Base-by-base conservation (phyloP, 2,888 invertebrate genomes). In the Agriopis leucophaearia region DNA sequence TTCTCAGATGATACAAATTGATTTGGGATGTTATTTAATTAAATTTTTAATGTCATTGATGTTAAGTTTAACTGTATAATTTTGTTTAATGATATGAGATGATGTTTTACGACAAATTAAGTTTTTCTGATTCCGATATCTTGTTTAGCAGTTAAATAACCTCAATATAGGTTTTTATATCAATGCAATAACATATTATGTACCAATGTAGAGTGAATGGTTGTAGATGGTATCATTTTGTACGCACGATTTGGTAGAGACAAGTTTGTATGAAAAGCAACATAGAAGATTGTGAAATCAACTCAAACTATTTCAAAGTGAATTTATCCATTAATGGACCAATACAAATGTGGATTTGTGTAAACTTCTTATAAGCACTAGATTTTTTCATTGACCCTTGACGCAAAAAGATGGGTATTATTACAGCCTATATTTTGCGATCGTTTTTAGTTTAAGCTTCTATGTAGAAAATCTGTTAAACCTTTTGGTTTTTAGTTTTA, bases 21-120 rank as follows among this genome's bases (percentile, higher is more conserved):
- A 90, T 89, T 91, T 83, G 78, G 80, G 76, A 79, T 76, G 75
- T 89, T 84, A 89, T 89, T 88, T 87, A 86, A 88, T 89, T 85
- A 87, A 78, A 78, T 78, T 78, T 78, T 84, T 86, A 86, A 86
- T 87, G 80, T 79, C 69, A 65, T 73, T 68, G 76, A 72, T 70
- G 74, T 72, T 74, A 77, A 77, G 80, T 81, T 81, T 78, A 79
- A 74, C 47, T 73, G 61, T 70, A 64, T 78, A 69, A 79, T 80
- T 78, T 74, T 73, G 63, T 77, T 69, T 77, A 79, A 78, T 74
- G 71, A 75, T 18, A 74, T 75, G 74, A 75, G 59, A 59, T 48
- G 63, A 52, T 38, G 48, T 54, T 59, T 42, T 40, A 50, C 50
- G 50, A 50, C 51, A 42, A 59, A 55, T 61, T 61, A 66, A 57